Percentiles rank a stretch among this genome's conserved stretches.
Conservation (phyloP, 2,113 vertebrate species). For the Misgurnus mizolepis region DNA sequence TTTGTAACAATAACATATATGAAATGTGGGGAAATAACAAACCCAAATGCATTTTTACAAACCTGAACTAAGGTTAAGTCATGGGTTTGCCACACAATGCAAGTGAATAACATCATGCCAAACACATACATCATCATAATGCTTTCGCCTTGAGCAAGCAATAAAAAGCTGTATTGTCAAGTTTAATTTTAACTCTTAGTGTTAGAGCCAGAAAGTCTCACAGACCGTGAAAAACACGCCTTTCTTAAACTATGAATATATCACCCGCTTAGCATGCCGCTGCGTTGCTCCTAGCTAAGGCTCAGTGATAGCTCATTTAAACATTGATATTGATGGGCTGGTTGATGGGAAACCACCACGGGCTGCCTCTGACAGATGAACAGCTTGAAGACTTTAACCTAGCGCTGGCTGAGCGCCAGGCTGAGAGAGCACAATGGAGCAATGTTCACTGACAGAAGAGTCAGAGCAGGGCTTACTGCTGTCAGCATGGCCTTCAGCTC, state of each 20-base stretch:
- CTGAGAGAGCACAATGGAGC: conserved; percentile 48
- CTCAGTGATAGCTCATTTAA: conserved; percentile 36
- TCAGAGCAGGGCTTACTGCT: conserved; percentile 46
- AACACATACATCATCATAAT: background rate
- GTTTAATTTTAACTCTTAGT: background rate
- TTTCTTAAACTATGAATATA: background rate
- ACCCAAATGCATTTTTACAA: too few relatives aligned
- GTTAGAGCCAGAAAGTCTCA: background rate
- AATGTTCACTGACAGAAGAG: conserved; percentile 57
- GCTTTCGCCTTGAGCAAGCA: background rate
- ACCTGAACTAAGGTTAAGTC: too few relatives aligned
- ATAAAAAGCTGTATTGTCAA: background rate
- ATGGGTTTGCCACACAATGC: background rate
- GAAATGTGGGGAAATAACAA: too few relatives aligned
- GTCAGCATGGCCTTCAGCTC: conserved; percentile 46
- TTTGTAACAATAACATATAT: too few relatives aligned
- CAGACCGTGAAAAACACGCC: background rate
- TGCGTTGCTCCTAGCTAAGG: background rate
- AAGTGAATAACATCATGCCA: background rate
- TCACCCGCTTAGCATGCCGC: background rate
- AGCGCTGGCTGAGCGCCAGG: background rate
- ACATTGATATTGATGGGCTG: conserved; percentile 40
- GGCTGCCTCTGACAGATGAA: conserved; percentile 16
- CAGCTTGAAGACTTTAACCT: conserved; percentile 22
- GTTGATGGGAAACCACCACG: conserved; percentile 39